A percentile compares a stretch with the other conserved stretches of the same genome.
Evolutionary conservation across 2,888 invertebrate genomes (phyloP).

Genomic region (Tipula vernalis): DNA sequence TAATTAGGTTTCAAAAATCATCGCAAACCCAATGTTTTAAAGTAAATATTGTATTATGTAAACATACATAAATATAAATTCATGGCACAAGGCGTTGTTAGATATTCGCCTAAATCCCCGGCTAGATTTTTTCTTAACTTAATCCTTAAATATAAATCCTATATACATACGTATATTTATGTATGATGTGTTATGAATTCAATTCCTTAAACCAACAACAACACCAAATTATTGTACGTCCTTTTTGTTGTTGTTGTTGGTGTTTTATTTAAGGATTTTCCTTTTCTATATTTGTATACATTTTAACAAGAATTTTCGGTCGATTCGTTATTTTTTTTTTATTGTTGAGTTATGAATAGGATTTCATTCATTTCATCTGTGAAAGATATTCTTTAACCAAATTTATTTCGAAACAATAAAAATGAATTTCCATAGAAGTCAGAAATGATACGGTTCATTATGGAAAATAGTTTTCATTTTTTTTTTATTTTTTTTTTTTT

Average conservation of each 20-base stretch:
- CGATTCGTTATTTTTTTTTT: not conserved
- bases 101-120: not conserved
- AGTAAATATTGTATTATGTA: not conserved
- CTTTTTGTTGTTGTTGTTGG: not conserved
- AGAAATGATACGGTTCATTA: not conserved
- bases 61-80: not conserved
- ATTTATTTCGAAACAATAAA: conserved; percentile 4
- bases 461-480: not conserved
- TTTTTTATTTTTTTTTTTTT: not conserved
- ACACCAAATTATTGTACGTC: not conserved
- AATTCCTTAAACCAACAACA: not conserved
- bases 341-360: not conserved
- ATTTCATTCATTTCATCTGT: not conserved
- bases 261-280: conserved; percentile 4
- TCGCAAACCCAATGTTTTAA: not conserved
- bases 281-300: not conserved
- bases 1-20: not conserved
- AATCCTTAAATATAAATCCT: not conserved
- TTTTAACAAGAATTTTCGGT: not conserved
- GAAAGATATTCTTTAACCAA: not conserved
- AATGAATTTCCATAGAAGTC: not conserved
- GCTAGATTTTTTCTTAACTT: not conserved
- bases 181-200: not conserved
- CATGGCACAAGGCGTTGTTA: not conserved
- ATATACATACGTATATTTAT: not conserved